Conservation (phyloP, 2,113 vertebrate species). For the Saguinus midas region DNA sequence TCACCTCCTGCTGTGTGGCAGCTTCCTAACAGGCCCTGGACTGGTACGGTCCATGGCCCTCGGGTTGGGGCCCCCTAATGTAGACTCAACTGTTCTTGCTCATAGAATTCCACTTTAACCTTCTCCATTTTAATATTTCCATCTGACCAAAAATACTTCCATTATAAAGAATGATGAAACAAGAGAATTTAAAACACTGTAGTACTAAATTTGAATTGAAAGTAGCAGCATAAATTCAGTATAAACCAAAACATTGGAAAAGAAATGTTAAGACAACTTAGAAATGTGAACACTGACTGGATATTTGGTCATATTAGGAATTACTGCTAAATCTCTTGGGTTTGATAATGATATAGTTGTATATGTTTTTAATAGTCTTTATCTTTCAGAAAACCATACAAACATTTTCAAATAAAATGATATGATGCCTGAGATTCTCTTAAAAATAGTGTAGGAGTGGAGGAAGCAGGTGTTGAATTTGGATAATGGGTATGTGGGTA, state of each 20-base stretch:
- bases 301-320: neutral
- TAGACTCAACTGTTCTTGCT: neutral
- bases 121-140: neutral
- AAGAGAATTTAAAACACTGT: neutral
- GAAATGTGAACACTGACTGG: neutral
- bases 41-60: too few relatives aligned
- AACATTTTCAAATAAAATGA: neutral
- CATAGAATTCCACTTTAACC: neutral
- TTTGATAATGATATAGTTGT: neutral
- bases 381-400: constrained; percentile 1
- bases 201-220: neutral
- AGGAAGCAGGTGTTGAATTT: neutral
- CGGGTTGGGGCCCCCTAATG: neutral
- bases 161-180: neutral
- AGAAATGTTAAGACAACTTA: neutral
- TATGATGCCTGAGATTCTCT: neutral
- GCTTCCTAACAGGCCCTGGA: too few relatives aligned
- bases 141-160: neutral
- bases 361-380: neutral
- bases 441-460: neutral
- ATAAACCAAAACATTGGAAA: neutral
- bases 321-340: neutral
- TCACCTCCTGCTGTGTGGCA: too few relatives aligned
- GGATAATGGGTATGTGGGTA: neutral
- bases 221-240: neutral